A percentile compares a stretch with the other conserved stretches of the same genome.
Evolutionary conservation across 2,888 invertebrate genomes (phyloP).

Genomic region (Camponotus fellah): DNA sequence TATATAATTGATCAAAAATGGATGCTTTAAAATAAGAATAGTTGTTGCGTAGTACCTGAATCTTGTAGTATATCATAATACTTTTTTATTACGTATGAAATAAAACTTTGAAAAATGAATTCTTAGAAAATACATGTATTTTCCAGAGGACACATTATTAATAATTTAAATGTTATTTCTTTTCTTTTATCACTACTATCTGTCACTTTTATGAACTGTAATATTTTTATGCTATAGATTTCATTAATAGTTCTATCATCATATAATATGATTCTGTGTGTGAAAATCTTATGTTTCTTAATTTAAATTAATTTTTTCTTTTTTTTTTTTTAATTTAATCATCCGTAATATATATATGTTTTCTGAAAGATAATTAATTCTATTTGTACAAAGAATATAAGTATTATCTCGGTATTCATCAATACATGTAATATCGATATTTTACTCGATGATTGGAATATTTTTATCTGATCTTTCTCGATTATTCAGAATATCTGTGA

Average conservation of each 20-base stretch:
- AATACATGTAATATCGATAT: background rate
- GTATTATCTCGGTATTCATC: too few relatives aligned
- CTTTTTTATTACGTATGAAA: slow-evolving; percentile 31
- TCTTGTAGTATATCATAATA: slow-evolving; percentile 40
- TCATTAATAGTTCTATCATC: background rate
- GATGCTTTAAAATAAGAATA: slow-evolving; percentile 73
- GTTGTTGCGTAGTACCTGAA: slow-evolving; percentile 79
- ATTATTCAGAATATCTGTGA: background rate
- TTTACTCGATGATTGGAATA: background rate
- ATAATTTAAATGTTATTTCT: background rate
- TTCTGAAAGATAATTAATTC: background rate
- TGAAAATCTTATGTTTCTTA: background rate
- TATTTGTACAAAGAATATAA: too few relatives aligned
- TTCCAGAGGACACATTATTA: background rate
- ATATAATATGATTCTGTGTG: too few relatives aligned
- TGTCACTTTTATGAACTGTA: background rate
- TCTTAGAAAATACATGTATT: slow-evolving; percentile 18
- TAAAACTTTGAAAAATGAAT: slow-evolving; percentile 15
- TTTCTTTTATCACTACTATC: background rate
- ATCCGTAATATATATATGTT: background rate
- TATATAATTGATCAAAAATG: slow-evolving; percentile 46
- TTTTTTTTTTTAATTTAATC: background rate
- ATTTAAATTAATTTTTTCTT: too few relatives aligned
- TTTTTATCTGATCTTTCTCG: background rate
- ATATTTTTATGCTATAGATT: background rate